Evolutionary conservation across 2,797 vertebrate genomes (phyloP), one percentile per base, ranked within the genome.

Genomic region (Typhlichthys eigenmanni): DNA sequence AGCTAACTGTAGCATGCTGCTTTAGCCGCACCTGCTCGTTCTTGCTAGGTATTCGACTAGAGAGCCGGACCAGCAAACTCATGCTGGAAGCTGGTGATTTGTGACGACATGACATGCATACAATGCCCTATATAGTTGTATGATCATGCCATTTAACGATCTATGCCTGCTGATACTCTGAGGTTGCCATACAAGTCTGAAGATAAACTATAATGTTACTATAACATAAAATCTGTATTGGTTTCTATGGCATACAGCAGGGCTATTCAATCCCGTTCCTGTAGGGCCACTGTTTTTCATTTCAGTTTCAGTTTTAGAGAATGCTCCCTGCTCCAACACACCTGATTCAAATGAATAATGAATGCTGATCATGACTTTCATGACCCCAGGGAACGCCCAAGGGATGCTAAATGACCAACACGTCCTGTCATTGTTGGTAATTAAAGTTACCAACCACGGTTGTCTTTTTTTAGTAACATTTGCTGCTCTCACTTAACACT

Each of bases 1-100:
- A 45, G 64, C 68, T 56, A 48, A 47, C 68, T 11, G 1, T 16
- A 29, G 53, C 59, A 71, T 69, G 71, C 75, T 53, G 50, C n/a
- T 79, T 14, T 81, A 68, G 69, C 81, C 74, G 69, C 81, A 81
- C 80, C 79, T 83, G 76, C 74, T 66, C 13, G 61, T 57, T 4
- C 58, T 67, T 53, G 5, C 17, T 48, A 64, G 63, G 60, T 34
- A 64, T 45, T 51, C 57, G 50, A 61, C 38, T 14, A 75, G 72
- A 79, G 54, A 38, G 34, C 75, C 82, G 43, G 62, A 54, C 77
- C 82, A 75, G 78, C 72, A 60, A 9, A 32, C 52, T 54, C 52
- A 13, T 55, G 49, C 55, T 51, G 19, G 2, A 49, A 67, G 68
- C 70, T 5, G 57, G 57, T 72, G 55, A 9, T 50, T 13, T 47